Evolutionary conservation across 2,113 vertebrate genomes (phyloP).

Genomic region (Epinephelus fuscoguttatus): DNA sequence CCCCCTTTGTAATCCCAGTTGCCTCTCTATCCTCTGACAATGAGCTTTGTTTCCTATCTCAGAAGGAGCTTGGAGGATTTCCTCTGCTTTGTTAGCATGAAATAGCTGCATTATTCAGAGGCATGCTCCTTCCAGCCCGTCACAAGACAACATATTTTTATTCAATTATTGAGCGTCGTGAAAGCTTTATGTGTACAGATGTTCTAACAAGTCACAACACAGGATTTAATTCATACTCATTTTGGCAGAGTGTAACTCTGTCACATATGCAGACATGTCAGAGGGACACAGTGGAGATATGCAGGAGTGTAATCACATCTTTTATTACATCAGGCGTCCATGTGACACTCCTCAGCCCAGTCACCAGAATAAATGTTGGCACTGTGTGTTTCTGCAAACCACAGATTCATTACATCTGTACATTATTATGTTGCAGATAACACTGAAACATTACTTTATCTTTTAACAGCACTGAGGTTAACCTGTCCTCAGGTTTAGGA

Average conservation of each 20-base stretch:
- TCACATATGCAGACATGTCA: neutral
- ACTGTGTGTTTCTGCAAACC: too few species aligned
- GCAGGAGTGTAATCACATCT: neutral
- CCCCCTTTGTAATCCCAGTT: conserved; percentile 73
- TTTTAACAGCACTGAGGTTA: too few species aligned
- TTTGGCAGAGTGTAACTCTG: conserved; percentile 3
- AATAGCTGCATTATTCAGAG: conserved; percentile 78
- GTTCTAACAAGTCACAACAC: conserved; percentile 32
- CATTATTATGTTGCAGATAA: too few species aligned
- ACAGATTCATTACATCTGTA: too few species aligned
- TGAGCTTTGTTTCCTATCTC: conserved; percentile 73
- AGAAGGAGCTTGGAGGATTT: conserved; percentile 58
- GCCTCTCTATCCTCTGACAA: conserved; percentile 71
- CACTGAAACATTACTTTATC: too few species aligned
- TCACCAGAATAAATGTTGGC: too few species aligned
- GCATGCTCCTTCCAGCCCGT: conserved; percentile 50
- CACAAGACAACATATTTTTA: conserved; percentile 63
- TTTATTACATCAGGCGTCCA: neutral
- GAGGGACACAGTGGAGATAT: neutral
- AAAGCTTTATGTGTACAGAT: conserved; percentile 75
- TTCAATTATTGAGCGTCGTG: conserved; percentile 77
- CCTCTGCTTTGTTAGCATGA: conserved; percentile 57
- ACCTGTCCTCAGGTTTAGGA: too few species aligned
- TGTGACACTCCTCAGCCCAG: conserved; percentile 7
- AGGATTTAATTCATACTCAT: conserved; percentile 11